These are phyloP conservation scores for Rotaria sp. DNA, from an alignment of 2,888 invertebrate genomes.

Conservation along the genomic window DNA sequence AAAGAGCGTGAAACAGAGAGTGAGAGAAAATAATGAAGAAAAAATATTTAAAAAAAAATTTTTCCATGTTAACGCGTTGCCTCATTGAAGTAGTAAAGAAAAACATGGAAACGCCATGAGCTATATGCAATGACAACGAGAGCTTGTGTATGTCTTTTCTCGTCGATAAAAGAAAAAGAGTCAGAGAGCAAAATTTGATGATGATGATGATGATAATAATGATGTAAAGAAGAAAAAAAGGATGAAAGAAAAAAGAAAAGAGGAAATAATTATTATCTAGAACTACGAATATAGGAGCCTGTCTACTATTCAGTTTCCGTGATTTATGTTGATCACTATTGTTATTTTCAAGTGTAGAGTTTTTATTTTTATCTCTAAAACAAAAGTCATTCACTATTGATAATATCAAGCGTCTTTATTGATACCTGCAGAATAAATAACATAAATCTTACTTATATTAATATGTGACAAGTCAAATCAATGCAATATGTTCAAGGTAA, in stretches of 20 bases:
- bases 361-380: background rate
- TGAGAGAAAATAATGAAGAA: background rate
- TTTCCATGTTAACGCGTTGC: background rate
- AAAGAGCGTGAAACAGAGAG: background rate
- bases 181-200: background rate
- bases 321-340: background rate
- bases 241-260: background rate
- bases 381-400: background rate
- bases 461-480: background rate
- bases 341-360: background rate
- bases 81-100: background rate
- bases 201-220: background rate
- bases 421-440: background rate
- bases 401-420: background rate
- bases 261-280: background rate
- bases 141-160: background rate
- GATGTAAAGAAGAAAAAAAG: background rate
- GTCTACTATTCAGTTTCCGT: background rate
- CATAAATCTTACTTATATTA: background rate
- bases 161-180: background rate
- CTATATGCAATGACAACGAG: background rate
- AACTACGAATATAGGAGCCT: background rate
- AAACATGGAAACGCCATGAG: background rate
- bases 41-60: background rate
- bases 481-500: background rate